Conservation (phyloP, 2,888 invertebrate species). For the Bombyx huttoni region DNA sequence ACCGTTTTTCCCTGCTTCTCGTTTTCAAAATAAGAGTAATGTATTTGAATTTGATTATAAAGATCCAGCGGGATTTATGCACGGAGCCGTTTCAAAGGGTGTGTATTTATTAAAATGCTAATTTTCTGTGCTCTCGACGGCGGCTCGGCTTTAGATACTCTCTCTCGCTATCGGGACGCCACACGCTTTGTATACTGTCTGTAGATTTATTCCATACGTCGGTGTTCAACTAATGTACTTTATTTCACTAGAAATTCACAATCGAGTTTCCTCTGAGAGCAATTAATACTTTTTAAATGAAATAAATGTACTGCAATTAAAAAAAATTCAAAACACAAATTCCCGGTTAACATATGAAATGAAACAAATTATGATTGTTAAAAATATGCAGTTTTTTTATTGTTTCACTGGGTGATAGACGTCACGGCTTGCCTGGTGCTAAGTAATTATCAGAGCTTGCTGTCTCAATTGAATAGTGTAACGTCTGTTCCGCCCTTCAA, state of each 20-base stretch:
- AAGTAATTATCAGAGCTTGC: too few relatives aligned
- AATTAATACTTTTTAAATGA: too few relatives aligned
- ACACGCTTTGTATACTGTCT: conserved; percentile 67
- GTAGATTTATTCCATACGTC: conserved; percentile 66
- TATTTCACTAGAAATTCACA: conserved; percentile 11
- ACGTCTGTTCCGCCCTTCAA: too few relatives aligned
- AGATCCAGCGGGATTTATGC: conserved; percentile 64
- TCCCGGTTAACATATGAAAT: too few relatives aligned
- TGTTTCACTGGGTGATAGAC: too few relatives aligned
- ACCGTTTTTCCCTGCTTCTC: conserved; percentile 29
- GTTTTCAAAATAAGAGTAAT: conserved; percentile 56
- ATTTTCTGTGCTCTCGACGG: conserved; percentile 56
- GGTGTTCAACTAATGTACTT: conserved; percentile 28
- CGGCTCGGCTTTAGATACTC: conserved; percentile 55
- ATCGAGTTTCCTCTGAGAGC: neutral
- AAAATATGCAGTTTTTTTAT: too few relatives aligned
- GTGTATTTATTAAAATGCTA: conserved; percentile 74
- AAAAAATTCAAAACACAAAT: too few relatives aligned
- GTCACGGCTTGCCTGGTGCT: too few relatives aligned
- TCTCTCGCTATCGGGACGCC: conserved; percentile 49
- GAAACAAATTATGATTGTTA: too few relatives aligned
- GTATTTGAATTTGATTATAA: conserved; percentile 70
- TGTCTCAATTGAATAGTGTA: too few relatives aligned
- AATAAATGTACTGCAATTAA: too few relatives aligned
- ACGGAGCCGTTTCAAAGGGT: conserved; percentile 65